Conservation (phyloP, 1,140 invertebrate species). For the Drosophila virilis region DNA sequence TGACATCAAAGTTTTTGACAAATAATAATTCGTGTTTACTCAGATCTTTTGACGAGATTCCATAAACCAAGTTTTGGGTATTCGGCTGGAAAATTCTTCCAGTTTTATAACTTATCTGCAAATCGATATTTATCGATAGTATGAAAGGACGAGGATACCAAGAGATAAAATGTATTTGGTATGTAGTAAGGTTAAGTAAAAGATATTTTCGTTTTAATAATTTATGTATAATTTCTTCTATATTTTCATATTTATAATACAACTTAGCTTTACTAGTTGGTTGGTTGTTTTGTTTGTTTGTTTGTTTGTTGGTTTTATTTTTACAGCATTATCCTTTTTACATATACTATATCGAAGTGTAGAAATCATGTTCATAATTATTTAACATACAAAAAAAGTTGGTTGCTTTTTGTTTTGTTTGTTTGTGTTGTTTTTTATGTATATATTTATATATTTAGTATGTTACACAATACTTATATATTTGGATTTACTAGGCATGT, state of each 20-base stretch:
- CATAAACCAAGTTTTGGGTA: too few species aligned
- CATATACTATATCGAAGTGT: conserved; percentile 31
- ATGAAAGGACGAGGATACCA: too few species aligned
- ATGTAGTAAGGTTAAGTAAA: conserved; percentile 9
- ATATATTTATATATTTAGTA: conserved; percentile 15
- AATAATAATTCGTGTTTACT: too few species aligned
- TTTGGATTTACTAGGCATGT: conserved; percentile 57
- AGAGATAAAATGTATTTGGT: too few species aligned
- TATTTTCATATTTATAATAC: conserved; percentile 72
- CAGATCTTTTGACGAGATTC: too few species aligned
- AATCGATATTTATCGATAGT: too few species aligned
- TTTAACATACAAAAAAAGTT: conserved; percentile 43
- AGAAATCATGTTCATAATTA: conserved; percentile 40
- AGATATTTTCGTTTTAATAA: conserved; percentile 50
- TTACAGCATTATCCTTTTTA: conserved; percentile 51
- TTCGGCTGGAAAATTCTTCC: too few species aligned
- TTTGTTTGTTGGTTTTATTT: conserved; percentile 19
- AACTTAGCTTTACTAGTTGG: conserved; percentile 61
- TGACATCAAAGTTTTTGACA: too few species aligned
- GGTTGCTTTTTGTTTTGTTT: too few species aligned
- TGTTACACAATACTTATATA: conserved; percentile 46
- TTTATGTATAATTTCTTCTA: conserved; percentile 73
- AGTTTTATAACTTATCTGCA: too few species aligned
- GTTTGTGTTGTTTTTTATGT: conserved; percentile 1
- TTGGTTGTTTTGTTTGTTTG: conserved; percentile 41